Evolutionary conservation across 2,888 invertebrate genomes (phyloP).

Genomic region (Apoderus coryli): DNA sequence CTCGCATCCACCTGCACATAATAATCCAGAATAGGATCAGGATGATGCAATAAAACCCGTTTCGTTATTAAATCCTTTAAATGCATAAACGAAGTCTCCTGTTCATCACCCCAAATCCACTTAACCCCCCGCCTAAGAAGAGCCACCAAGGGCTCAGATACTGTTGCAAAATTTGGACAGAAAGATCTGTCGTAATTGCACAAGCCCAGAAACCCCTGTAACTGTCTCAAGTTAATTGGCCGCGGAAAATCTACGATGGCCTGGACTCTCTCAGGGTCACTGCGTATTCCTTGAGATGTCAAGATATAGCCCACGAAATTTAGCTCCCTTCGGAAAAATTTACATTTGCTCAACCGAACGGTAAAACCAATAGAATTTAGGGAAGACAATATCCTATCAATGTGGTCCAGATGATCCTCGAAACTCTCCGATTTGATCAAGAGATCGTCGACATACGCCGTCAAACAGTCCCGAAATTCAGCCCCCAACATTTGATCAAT

Average conservation of each 20-base stretch:
- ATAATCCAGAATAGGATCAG: slow-evolving; percentile 11
- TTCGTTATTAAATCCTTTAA: slow-evolving; percentile 12
- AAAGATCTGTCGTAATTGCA: slow-evolving; percentile 15
- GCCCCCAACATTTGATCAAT: slow-evolving; percentile 17
- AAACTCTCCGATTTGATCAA: slow-evolving; percentile 19
- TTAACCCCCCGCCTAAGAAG: slow-evolving; percentile 12
- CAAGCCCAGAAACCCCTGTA: slow-evolving; percentile 14
- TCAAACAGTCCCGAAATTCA: slow-evolving; percentile 17
- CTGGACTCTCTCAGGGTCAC: slow-evolving; percentile 16
- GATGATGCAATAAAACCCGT: slow-evolving; percentile 13
- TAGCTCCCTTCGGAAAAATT: slow-evolving; percentile 14
- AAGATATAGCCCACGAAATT: slow-evolving; percentile 19
- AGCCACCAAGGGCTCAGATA: slow-evolving; percentile 10
- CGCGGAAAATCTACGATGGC: slow-evolving; percentile 13
- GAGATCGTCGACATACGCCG: slow-evolving; percentile 23
- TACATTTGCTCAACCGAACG: slow-evolving; percentile 18
- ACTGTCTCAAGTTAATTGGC: slow-evolving; percentile 11
- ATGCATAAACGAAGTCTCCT: slow-evolving; percentile 12
- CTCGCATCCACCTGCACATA: slow-evolving; percentile 14
- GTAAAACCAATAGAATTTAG: slow-evolving; percentile 18
- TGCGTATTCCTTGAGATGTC: slow-evolving; percentile 14
- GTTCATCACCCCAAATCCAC: slow-evolving; percentile 12
- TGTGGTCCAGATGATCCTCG: slow-evolving; percentile 16
- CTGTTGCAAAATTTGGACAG: slow-evolving; percentile 11
- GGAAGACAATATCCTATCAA: slow-evolving; percentile 15